Evolutionary conservation across 1,140 invertebrate species (phyloP).

Genomic region (Megathymus violae): DNA sequence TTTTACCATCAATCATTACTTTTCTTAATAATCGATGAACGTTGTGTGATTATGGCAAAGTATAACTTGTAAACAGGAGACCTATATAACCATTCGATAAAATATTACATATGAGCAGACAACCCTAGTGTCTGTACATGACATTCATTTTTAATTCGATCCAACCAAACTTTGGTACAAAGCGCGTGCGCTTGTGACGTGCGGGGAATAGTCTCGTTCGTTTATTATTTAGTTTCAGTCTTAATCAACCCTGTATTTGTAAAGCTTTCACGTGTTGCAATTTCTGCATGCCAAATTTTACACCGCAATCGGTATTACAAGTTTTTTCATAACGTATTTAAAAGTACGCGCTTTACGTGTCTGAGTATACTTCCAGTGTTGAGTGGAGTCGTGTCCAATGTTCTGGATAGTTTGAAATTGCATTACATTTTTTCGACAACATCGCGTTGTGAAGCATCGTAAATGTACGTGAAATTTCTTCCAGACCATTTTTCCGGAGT

Average conservation of each 20-base stretch:
- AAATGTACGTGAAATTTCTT: conserved; percentile 70
- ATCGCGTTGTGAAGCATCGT: neutral
- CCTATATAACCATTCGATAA: neutral
- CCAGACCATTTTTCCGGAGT: conserved; percentile 67
- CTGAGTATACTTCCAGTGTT: no score
- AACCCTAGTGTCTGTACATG: conserved; percentile 53
- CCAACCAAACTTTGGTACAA: conserved; percentile 69
- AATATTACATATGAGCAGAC: conserved; percentile 3
- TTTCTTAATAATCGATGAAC: no score
- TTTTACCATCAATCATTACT: no score
- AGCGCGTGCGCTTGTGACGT: conserved; percentile 64
- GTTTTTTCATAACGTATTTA: neutral
- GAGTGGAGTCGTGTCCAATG: neutral
- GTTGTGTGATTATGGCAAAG: no score
- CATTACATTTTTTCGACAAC: neutral
- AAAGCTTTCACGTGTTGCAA: conserved; percentile 28
- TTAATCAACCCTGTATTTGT: conserved; percentile 40
- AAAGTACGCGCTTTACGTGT: neutral
- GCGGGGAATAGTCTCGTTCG: conserved; percentile 60
- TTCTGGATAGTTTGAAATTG: neutral
- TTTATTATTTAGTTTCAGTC: conserved; percentile 51
- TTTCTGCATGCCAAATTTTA: conserved; percentile 20
- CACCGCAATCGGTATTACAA: neutral
- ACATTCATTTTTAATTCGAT: conserved; percentile 74
- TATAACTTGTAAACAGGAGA: neutral